Conservation (phyloP, 2,888 invertebrate genomes). For the Falcaria lacertinaria region DNA sequence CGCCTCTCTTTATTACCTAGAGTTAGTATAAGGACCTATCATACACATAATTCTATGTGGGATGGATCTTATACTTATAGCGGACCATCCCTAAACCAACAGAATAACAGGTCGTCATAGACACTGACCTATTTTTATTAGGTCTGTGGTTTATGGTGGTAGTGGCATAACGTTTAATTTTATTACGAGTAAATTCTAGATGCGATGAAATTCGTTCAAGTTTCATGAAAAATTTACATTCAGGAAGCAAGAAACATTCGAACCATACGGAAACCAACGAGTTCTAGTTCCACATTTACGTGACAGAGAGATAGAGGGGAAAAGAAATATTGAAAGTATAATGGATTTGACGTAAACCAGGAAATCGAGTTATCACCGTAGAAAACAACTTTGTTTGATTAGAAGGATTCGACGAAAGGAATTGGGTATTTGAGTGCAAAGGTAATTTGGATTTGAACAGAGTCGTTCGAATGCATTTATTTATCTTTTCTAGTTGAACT, state of each 20-base stretch:
- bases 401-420: conserved; percentile 6
- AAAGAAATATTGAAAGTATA: conserved; percentile 17
- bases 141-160: too few relatives aligned
- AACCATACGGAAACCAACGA: conserved; percentile 4
- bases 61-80: too few relatives aligned
- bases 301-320: conserved; percentile 21
- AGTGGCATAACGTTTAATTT: too few relatives aligned
- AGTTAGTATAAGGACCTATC: too few relatives aligned
- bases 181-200: too few relatives aligned
- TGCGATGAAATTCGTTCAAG: background rate
- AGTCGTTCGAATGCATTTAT: background rate
- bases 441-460: background rate
- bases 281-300: conserved; percentile 16
- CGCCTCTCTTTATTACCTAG: too few relatives aligned
- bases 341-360: conserved; percentile 8
- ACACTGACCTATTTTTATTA: too few relatives aligned
- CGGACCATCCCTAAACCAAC: too few relatives aligned
- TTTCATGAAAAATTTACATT: conserved; percentile 22
- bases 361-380: conserved; percentile 12
- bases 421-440: background rate
- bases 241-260: conserved; percentile 12
- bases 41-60: too few relatives aligned
- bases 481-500: background rate
- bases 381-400: conserved; percentile 19
- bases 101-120: too few relatives aligned